phyloP scores from a whole-genome alignment of 2,888 invertebrate species.

The Philereme transversata region DNA sequence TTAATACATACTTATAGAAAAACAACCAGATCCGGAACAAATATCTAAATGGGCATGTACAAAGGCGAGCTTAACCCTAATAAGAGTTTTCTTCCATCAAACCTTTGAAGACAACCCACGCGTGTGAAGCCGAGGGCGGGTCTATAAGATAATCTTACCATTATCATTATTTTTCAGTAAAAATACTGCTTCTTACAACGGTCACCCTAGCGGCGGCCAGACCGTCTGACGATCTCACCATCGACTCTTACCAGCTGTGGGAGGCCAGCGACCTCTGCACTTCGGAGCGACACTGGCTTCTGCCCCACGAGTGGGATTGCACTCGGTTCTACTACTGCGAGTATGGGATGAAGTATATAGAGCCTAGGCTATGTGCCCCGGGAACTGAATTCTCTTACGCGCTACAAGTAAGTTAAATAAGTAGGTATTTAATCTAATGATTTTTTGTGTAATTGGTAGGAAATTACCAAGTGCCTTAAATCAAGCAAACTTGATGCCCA shows the following conservation, averaged over 20 bases:
- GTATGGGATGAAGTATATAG: conserved; percentile 52
- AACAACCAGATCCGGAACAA: too few species aligned
- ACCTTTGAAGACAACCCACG: too few species aligned
- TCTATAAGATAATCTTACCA: too few species aligned
- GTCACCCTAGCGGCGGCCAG: not conserved
- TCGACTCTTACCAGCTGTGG: not conserved
- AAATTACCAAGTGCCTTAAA: too few species aligned
- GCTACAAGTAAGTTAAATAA: conserved; percentile 49
- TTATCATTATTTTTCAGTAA: conserved; percentile 21
- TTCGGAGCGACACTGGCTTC: conserved; percentile 76
- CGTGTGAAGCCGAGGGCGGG: too few species aligned
- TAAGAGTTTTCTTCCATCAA: too few species aligned
- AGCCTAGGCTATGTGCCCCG: conserved; percentile 50
- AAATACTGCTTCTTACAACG: conserved; percentile 61
- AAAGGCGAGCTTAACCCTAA: too few species aligned
- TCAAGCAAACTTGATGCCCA: too few species aligned
- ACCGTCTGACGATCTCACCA: not conserved
- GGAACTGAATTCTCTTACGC: conserved; percentile 60
- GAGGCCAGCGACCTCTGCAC: conserved; percentile 27
- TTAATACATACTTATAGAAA: too few species aligned
- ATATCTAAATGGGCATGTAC: too few species aligned
- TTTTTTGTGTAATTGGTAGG: too few species aligned
- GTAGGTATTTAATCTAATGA: too few species aligned
- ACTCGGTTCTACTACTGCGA: conserved; percentile 72
- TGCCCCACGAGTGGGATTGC: conserved; percentile 66